Evolutionary conservation across 2,888 invertebrate species (phyloP).

Genomic region (Adela reaumurella): DNA sequence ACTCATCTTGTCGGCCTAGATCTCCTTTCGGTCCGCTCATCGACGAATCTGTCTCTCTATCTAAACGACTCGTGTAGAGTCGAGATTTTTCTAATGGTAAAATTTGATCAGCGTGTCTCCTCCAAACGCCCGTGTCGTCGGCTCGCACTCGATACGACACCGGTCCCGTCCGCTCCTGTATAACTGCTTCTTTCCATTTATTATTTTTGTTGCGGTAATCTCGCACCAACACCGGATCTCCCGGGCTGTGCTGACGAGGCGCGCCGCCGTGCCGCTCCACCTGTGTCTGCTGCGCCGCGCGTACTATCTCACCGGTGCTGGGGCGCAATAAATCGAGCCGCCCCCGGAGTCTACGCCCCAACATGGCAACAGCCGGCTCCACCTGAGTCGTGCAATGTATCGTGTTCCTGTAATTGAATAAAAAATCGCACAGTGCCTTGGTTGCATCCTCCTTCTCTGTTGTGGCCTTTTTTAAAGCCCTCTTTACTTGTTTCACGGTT

Average conservation of each 20-base stretch:
- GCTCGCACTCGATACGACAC: constrained; percentile 4
- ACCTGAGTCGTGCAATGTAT: too few species aligned
- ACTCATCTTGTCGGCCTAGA: too few species aligned
- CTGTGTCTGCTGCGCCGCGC: constrained; percentile 2
- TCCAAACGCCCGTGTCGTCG: background rate
- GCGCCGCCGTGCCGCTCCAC: background rate
- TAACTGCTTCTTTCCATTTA: constrained; percentile 4
- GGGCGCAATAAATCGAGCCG: constrained; percentile 9
- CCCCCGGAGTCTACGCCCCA: constrained; percentile 7
- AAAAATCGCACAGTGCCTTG: background rate
- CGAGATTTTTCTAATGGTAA: too few species aligned
- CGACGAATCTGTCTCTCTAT: too few species aligned
- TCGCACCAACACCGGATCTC: constrained; percentile 1
- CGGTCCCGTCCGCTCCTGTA: constrained; percentile 4
- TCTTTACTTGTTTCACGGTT: constrained; percentile 4
- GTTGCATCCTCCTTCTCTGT: background rate
- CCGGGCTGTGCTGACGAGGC: background rate
- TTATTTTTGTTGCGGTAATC: constrained; percentile 1
- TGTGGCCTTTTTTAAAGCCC: constrained; percentile 5
- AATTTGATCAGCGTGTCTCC: constrained; percentile 7
- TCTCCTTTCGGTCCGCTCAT: too few species aligned
- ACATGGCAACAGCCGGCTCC: constrained; percentile 2
- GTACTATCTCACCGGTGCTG: constrained; percentile 4
- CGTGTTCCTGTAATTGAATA: too few species aligned
- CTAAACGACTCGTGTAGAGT: too few species aligned